These are phyloP conservation scores for Acrobasis suavella DNA, from an alignment of 2,888 invertebrate species.

Conservation along the genomic window DNA sequence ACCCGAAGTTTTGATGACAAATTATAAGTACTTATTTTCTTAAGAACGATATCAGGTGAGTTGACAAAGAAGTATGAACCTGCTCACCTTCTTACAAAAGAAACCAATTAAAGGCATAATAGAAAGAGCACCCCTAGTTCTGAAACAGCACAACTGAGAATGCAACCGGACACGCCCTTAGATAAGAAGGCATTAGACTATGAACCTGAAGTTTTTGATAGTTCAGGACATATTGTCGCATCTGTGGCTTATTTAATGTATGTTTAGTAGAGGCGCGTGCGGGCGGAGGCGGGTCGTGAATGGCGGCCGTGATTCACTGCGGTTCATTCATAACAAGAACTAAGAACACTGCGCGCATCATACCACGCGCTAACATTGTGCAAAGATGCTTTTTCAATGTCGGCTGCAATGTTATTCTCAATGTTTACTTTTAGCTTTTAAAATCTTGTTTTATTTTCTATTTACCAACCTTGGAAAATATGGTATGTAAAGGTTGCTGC, in stretches of 20 bases:
- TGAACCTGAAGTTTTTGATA: neutral
- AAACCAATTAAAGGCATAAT: too few species aligned
- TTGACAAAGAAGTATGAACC: too few species aligned
- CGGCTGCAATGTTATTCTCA: constrained; percentile 28
- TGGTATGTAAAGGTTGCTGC: too few species aligned
- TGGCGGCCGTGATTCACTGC: constrained; percentile 73
- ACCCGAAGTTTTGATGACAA: too few species aligned
- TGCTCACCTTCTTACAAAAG: too few species aligned
- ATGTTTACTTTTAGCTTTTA: constrained; percentile 10
- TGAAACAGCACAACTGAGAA: too few species aligned
- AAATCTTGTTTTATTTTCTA: neutral
- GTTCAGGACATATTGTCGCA: neutral
- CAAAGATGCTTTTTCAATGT: constrained; percentile 38
- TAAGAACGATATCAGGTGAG: too few species aligned
- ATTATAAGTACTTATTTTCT: too few species aligned
- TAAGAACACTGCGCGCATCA: constrained; percentile 50
- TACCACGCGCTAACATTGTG: constrained; percentile 28
- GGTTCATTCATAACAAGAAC: constrained; percentile 63
- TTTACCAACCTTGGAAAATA: too few species aligned
- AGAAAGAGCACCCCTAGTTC: too few species aligned
- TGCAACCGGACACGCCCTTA: too few species aligned
- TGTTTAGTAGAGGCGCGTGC: constrained; percentile 51
- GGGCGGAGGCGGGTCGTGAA: constrained; percentile 72
- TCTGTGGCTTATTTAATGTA: neutral
- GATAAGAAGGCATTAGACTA: neutral